A percentile compares a stretch with the other conserved stretches of the same genome.
These are phyloP conservation scores for Catostomus latipinnis DNA, from an alignment of 2,797 vertebrate species.

Conservation along the genomic window DNA sequence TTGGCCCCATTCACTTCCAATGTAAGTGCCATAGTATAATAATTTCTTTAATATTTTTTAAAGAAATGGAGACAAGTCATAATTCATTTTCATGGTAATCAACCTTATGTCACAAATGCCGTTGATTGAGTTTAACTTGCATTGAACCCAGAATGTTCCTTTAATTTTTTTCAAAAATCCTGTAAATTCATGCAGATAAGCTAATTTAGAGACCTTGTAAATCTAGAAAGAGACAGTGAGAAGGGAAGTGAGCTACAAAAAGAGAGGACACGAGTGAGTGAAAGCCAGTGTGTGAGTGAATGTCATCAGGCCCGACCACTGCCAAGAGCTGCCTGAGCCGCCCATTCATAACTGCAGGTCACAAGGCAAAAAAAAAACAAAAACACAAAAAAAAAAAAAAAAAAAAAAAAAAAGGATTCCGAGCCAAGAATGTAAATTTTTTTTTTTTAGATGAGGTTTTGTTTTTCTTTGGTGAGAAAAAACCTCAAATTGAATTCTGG, in stretches of 20 bases:
- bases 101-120: too few species aligned
- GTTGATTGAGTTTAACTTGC: too few species aligned
- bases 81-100: too few species aligned
- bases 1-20: too few species aligned
- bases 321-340: not conserved
- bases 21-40: too few species aligned
- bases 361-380: constrained; percentile 32
- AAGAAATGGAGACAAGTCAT: too few species aligned
- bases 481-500: constrained; percentile 34
- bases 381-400: constrained; percentile 36
- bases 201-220: constrained; percentile 24
- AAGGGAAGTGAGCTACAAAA: not conserved
- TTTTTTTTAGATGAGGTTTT: constrained; percentile 9
- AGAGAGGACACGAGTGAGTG: constrained; percentile 2
- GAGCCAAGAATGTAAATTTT: constrained; percentile 13
- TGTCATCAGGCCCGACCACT: not conserved
- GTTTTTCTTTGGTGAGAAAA: constrained; percentile 35
- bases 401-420: constrained; percentile 32
- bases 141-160: too few species aligned
- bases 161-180: not conserved
- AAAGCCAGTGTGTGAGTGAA: constrained; percentile 21
- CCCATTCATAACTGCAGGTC: constrained; percentile 33
- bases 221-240: not conserved
- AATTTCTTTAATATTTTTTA: too few species aligned
- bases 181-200: constrained; percentile 2